phyloP scores from a whole-genome alignment of 1,140 invertebrate genomes.

The Eurosta solidaginis region DNA sequence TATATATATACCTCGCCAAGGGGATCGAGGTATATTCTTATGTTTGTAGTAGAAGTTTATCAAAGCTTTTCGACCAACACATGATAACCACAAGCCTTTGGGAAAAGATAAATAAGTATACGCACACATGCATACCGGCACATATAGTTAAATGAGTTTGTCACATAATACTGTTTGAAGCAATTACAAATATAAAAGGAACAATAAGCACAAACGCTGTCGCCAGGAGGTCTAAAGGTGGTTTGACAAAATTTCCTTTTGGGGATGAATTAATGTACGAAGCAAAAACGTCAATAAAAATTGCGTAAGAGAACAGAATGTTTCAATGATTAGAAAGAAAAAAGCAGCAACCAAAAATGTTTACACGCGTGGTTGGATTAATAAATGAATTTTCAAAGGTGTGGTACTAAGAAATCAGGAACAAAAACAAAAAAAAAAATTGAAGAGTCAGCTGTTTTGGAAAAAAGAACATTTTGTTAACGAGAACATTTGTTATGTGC shows the following conservation, averaged over 20 bases:
- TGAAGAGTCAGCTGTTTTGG: background rate
- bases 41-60: background rate
- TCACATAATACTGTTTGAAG: background rate
- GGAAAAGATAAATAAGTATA: background rate
- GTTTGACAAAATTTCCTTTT: background rate
- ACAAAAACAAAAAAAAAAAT: background rate
- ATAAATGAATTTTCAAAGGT: background rate
- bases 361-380: conserved; percentile 10
- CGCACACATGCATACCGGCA: too few relatives aligned
- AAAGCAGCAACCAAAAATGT: background rate
- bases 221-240: conserved; percentile 14
- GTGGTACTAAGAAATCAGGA: conserved; percentile 1
- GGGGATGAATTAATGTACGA: background rate
- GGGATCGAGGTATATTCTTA: too few relatives aligned
- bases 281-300: background rate
- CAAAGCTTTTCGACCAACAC: background rate
- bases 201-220: background rate
- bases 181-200: background rate
- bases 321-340: background rate
- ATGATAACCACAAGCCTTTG: background rate
- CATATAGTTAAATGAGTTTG: background rate
- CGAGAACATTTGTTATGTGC: background rate
- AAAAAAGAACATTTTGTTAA: background rate
- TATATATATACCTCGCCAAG: too few relatives aligned
- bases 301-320: background rate